These are phyloP conservation scores for Drosophila arawakana DNA, from an alignment of 1,140 invertebrate genomes.

Conservation along the genomic window DNA sequence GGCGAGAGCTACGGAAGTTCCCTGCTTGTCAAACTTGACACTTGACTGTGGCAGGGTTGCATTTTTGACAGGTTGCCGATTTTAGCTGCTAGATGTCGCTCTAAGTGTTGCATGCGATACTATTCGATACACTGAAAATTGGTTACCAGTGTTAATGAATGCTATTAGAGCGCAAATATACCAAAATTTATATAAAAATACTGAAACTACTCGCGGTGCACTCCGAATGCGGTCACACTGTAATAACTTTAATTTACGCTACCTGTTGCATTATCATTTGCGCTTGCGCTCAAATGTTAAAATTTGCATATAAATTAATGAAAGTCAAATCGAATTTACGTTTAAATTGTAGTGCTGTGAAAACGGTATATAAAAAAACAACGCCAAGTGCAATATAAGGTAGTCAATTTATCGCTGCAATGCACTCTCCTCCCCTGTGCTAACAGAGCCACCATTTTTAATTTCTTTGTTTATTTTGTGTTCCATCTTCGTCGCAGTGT, in stretches of 20 bases:
- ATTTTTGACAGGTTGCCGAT: slow-evolving; percentile 14
- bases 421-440: slow-evolving; percentile 36
- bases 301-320: slow-evolving; percentile 53
- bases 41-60: slow-evolving; percentile 35
- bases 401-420: slow-evolving; percentile 24
- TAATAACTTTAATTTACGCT: slow-evolving; percentile 42
- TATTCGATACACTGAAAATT: slow-evolving; percentile 25
- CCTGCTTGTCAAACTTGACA: slow-evolving; percentile 62
- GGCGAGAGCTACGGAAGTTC: slow-evolving; percentile 71
- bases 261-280: slow-evolving; percentile 53
- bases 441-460: slow-evolving; percentile 78
- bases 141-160: not conserved
- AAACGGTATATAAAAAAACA: not conserved
- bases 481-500: slow-evolving; percentile 69
- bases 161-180: not conserved
- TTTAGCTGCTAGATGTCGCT: slow-evolving; percentile 20
- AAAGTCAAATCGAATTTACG: slow-evolving; percentile 17
- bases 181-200: not conserved
- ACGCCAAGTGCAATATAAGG: slow-evolving; percentile 27
- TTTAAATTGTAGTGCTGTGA: slow-evolving; percentile 12
- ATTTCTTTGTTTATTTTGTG: slow-evolving; percentile 83
- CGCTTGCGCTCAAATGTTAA: slow-evolving; percentile 49
- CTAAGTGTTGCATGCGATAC: slow-evolving; percentile 16
- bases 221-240: slow-evolving; percentile 23
- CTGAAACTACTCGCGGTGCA: slow-evolving; percentile 5